Conservation (phyloP, 2,113 vertebrate species). For the Malurus alboscapulatus region DNA sequence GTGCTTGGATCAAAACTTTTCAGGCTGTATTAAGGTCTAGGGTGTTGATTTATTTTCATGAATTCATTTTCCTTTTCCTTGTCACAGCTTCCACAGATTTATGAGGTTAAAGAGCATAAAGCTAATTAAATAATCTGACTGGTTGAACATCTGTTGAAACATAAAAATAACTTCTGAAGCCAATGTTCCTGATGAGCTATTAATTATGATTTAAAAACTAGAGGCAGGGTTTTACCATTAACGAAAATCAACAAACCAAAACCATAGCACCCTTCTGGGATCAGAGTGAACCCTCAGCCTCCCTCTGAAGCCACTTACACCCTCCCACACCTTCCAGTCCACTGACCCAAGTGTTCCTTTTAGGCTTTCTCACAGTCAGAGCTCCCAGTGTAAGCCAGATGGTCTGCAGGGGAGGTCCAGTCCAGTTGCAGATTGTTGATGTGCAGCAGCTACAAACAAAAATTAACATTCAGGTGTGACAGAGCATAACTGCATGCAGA, state of each 20-base stretch:
- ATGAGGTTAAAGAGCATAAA: constrained; percentile 50
- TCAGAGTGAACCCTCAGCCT: neutral
- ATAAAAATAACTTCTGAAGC: constrained; percentile 18
- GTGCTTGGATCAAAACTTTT: neutral
- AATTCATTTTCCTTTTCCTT: constrained; percentile 31
- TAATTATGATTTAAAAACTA: constrained; percentile 49
- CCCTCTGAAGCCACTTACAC: neutral
- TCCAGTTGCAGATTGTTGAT: neutral
- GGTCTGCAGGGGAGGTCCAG: neutral
- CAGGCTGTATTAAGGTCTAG: neutral
- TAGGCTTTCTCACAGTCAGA: neutral
- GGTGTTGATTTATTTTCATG: constrained; percentile 29
- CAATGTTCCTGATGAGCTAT: neutral
- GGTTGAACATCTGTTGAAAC: constrained; percentile 54
- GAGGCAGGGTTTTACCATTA: neutral
- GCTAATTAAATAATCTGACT: constrained; percentile 58
- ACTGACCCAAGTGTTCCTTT: neutral
- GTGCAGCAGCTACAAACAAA: neutral
- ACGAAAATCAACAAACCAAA: neutral
- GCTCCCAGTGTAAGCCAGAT: neutral
- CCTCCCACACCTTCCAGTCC: neutral
- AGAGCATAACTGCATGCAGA: neutral
- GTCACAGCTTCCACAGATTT: constrained; percentile 39
- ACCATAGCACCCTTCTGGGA: neutral
- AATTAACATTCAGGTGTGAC: neutral